A percentile compares a stretch with the other conserved stretches of the same genome.
phyloP scores from a whole-genome alignment of 2,113 vertebrate genomes.

The Procavia capensis region DNA sequence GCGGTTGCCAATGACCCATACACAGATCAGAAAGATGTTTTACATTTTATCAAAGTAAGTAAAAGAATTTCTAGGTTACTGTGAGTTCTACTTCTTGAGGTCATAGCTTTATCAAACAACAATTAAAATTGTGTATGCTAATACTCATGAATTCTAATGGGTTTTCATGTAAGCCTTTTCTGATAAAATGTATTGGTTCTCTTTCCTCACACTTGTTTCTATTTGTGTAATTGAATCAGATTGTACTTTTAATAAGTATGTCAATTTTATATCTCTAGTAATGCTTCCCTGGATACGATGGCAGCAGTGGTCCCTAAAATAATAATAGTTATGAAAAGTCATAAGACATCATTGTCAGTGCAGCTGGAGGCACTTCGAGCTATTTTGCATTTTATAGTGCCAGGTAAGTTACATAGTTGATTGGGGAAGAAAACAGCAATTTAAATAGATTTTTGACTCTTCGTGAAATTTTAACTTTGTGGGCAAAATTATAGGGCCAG shows the following conservation, averaged over 20 bases:
- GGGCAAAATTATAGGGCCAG: neutral
- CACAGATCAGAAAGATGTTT: neutral
- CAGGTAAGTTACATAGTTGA: conserved; percentile 73
- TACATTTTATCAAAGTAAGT: neutral
- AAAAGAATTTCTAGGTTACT: neutral
- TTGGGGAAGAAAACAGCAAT: neutral
- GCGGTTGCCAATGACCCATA: neutral
- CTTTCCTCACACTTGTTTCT: neutral
- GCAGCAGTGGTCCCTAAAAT: conserved; percentile 91
- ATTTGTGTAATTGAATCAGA: neutral
- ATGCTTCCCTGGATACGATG: conserved; percentile 90
- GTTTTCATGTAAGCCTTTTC: neutral
- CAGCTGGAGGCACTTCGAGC: conserved; percentile 94
- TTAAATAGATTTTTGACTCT: neutral
- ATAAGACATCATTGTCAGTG: conserved; percentile 89
- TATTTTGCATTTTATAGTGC: conserved; percentile 91
- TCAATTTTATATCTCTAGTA: conserved; percentile 84
- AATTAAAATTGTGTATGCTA: neutral
- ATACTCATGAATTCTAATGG: neutral
- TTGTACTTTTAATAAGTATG: conserved; percentile 31
- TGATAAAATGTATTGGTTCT: neutral
- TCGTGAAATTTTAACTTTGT: neutral
- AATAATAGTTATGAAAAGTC: conserved; percentile 90
- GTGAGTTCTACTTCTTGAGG: neutral
- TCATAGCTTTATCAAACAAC: neutral